phyloP scores from a whole-genome alignment of 2,797 vertebrate species.

The Carduelis carduelis region DNA sequence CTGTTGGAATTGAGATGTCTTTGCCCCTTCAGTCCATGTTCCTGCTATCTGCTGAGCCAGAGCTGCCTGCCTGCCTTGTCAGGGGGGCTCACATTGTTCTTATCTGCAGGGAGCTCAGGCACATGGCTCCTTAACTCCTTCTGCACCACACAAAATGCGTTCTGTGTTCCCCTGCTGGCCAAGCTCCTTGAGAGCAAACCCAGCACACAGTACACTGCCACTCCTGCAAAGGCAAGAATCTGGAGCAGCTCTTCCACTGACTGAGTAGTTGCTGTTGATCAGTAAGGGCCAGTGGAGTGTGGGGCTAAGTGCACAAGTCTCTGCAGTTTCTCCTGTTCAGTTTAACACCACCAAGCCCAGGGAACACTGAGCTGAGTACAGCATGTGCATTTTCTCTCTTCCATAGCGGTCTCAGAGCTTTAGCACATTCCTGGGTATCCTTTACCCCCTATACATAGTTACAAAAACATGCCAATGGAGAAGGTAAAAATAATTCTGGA shows the following conservation, averaged over 20 bases:
- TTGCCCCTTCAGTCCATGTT: neutral
- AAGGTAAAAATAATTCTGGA: neutral
- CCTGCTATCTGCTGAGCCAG: constrained; percentile 17
- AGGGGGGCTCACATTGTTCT: neutral
- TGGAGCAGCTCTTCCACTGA: neutral
- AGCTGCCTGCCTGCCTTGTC: neutral
- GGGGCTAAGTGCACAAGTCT: neutral
- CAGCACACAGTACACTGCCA: neutral
- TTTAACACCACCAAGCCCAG: neutral
- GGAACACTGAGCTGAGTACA: neutral
- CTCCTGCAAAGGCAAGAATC: neutral
- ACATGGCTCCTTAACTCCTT: neutral
- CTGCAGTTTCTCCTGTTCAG: neutral
- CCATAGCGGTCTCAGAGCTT: neutral
- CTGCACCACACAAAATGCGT: rapidly evolving
- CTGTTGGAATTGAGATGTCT: neutral
- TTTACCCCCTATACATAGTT: neutral
- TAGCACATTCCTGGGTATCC: neutral
- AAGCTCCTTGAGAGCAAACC: neutral
- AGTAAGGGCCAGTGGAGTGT: neutral
- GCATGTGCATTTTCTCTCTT: neutral
- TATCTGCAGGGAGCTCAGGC: neutral
- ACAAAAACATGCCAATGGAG: neutral
- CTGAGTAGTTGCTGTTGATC: neutral
- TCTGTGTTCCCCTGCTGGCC: neutral